phyloP scores from a whole-genome alignment of 2,797 vertebrate genomes.

The Hafferia zeledoni region DNA sequence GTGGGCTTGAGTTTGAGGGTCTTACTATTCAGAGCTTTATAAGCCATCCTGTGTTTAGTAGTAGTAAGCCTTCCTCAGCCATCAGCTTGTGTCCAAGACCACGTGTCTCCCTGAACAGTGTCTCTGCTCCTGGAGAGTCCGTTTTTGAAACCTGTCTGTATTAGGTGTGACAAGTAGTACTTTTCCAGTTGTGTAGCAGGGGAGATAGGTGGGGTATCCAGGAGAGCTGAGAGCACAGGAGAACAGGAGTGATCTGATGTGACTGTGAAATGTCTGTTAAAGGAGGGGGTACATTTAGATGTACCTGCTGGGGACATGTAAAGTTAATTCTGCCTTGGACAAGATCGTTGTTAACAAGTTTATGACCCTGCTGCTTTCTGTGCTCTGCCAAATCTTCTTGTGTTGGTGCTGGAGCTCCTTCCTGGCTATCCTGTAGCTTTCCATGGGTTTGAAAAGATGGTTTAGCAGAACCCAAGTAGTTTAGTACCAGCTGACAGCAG shows the following conservation, averaged over 20 bases:
- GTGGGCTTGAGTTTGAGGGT: not conserved
- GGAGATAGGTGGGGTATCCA: not conserved
- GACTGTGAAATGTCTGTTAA: not conserved
- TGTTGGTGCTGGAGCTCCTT: not conserved
- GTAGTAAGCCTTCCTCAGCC: not conserved
- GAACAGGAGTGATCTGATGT: not conserved
- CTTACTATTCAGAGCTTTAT: not conserved
- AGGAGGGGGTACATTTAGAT: not conserved
- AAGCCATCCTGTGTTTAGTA: not conserved
- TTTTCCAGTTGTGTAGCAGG: not conserved
- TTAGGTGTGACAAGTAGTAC: not conserved
- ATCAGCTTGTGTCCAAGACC: not conserved
- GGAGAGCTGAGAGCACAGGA: not conserved
- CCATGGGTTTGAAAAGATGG: not conserved
- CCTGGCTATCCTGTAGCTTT: not conserved
- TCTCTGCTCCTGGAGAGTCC: not conserved
- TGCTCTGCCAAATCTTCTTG: not conserved
- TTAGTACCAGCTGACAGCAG: not conserved
- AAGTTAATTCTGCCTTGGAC: not conserved
- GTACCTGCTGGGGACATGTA: fast-evolving
- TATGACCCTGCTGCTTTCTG: not conserved
- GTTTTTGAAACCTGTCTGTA: not conserved
- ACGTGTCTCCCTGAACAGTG: not conserved
- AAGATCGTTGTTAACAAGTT: not conserved
- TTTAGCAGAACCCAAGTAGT: not conserved